Evolutionary conservation across 2,888 invertebrate species (phyloP), one percentile per base, ranked within the genome.

Genomic region (Gerosis bhagava): DNA sequence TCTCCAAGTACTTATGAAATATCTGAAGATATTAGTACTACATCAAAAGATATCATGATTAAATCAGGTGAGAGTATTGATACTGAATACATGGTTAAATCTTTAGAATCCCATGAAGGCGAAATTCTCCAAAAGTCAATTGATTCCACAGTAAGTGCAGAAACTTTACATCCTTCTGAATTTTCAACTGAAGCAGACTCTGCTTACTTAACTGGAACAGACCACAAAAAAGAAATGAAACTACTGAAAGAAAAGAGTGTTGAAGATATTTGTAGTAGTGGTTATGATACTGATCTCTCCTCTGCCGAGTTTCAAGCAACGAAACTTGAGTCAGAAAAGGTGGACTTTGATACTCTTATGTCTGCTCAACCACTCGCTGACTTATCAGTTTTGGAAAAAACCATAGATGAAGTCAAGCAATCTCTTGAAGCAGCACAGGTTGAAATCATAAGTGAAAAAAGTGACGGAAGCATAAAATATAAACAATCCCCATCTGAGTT

Each of bases 401-500:
- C 94, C 57, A 91, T 94, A 37, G 92, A 93, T 62, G 94, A 94
- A 83, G 92, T 93, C 29, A 92, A 94, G 64, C 92, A 94, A 65
- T 93, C 93, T 12, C 74, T 94, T 49, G 93, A 94, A 77, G 92
- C 92, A 31, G 93, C 93, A 0, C 93, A 93, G 72, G 93, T 90
- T 58, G 93, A 93, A 76, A 89, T 94, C 4, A 93, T 93, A 44
- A 93, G 92, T 63, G 89, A 90, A 53, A 90, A 91, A 69, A 90
- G 79, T 61, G 92, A 93, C 55, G 90, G 93, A 5, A 93, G 91
- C 54, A 91, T 91, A 37, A 92, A 92, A 65, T 92, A 92, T 56
- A 93, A 94, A 61, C 93, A 94, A 57, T 93, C 94, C 0, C 93
- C 94, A 3, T 93, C 93, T 1, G 94, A 94, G 69, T 94, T 94